Conservation (phyloP, 2,797 vertebrate genomes). For the Numenius phaeopus region DNA sequence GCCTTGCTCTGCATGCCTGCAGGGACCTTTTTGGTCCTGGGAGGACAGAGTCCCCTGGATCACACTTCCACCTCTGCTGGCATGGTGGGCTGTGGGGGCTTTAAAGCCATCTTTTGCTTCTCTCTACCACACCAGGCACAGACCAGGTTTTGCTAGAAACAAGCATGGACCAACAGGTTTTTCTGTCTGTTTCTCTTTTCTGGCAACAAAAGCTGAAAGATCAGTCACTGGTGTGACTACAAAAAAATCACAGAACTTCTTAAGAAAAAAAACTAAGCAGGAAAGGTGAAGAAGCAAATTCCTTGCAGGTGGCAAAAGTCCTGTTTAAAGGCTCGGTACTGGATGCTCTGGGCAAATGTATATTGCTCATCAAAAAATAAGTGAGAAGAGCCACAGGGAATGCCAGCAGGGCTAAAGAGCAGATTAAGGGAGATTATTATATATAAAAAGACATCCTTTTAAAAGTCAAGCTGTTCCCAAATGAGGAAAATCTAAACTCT, state of each 20-base stretch:
- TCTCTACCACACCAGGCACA: background rate
- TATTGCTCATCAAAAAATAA: background rate
- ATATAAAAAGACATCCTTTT: background rate
- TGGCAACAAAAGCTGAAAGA: background rate
- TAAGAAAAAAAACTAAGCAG: background rate
- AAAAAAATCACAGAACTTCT: background rate
- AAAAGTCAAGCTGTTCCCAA: background rate
- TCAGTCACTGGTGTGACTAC: background rate
- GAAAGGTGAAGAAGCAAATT: background rate
- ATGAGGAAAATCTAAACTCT: background rate
- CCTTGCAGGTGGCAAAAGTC: background rate
- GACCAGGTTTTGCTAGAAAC: background rate
- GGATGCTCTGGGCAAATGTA: background rate
- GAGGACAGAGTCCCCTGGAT: background rate
- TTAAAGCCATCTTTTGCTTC: background rate
- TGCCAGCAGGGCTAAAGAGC: background rate
- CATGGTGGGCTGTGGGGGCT: background rate
- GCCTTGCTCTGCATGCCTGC: background rate
- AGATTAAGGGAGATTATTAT: background rate
- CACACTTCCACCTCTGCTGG: background rate
- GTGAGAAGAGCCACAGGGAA: background rate
- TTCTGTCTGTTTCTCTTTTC: background rate
- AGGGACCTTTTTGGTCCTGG: background rate
- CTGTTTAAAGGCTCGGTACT: background rate
- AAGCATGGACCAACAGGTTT: accelerated